These are phyloP conservation scores for Pleuronectes platessa DNA, from an alignment of 2,113 vertebrate genomes.

Conservation along the genomic window DNA sequence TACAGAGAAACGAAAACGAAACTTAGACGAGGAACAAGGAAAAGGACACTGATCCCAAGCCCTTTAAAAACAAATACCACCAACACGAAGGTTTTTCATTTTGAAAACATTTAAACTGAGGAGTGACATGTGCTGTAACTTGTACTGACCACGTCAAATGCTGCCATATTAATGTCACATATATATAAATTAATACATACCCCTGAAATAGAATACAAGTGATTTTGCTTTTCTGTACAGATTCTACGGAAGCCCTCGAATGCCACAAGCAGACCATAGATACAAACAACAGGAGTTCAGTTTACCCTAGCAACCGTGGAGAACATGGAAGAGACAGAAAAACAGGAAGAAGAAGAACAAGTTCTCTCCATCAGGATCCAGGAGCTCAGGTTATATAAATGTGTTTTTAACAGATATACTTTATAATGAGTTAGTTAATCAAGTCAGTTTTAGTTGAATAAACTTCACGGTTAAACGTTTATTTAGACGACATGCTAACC, in stretches of 20 bases:
- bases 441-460: no score
- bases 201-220: no score
- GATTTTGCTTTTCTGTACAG: no score
- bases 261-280: conserved; percentile 37
- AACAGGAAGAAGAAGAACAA: conserved; percentile 1
- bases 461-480: no score
- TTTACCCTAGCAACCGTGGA: conserved; percentile 64
- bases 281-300: conserved; percentile 4
- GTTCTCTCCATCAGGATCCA: conserved; percentile 21
- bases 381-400: conserved; percentile 36
- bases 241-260: neutral
- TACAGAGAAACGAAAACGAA: conserved; percentile 70
- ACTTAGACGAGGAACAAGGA: neutral
- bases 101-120: no score
- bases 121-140: no score
- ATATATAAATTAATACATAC: neutral
- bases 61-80: neutral
- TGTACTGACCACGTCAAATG: no score
- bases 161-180: no score
- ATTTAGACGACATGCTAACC: no score
- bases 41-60: rapidly evolving
- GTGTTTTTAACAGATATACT: neutral
- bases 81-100: neutral
- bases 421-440: no score
- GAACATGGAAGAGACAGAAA: neutral